Base-by-base conservation (phyloP, 2,888 invertebrate genomes). In the Heteromurus nitidus region DNA sequence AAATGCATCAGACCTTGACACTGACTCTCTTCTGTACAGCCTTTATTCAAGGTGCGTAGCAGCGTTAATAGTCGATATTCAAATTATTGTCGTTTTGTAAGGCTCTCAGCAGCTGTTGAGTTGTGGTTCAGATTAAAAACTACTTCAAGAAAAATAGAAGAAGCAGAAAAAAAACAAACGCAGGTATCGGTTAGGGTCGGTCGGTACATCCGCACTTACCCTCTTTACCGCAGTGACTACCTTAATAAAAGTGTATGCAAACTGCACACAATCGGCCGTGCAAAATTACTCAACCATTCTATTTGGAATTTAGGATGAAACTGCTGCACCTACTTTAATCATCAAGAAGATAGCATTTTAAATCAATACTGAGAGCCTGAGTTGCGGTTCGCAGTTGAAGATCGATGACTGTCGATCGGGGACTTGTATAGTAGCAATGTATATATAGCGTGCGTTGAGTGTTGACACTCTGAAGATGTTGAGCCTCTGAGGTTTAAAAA, bases 1-100 rank as follows among this genome's bases (percentile, higher is more conserved):
- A 74, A 62, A 80, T 69, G 80, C 80, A 80, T 80, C 80, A 80
- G 80, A 80, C 80, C 80, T 74, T 80, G 80, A 80, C 80, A 62
- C 30, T 62, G 42, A 58, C 47, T 53, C 47, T 70, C n/a, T n/a
- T n/a, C n/a, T 65, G 18, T 42, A 22, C 31, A n/a, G 64, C 22
- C 64, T 20, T 30, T 62, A 1, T 64, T 64, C 55, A 13, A 55
- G 42, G 42, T 30, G 42, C 64, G 42, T 30, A 64, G 7, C 5
- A 50, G 50, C 3, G 20, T 20, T 24, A 2, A 13, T 7, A 36
- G 7, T 13, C 36, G 36, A 9, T 7, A 9, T 22, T 55, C 22
- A 55, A 24, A 22, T 24, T 36, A 22, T 55, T 55, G 55, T 24
- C 20, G 24, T 55, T 55, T 3, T 55, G 24, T 20, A 9, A 42